These are phyloP conservation scores for Erebia ligea DNA, from an alignment of 2,888 invertebrate species.

Conservation along the genomic window DNA sequence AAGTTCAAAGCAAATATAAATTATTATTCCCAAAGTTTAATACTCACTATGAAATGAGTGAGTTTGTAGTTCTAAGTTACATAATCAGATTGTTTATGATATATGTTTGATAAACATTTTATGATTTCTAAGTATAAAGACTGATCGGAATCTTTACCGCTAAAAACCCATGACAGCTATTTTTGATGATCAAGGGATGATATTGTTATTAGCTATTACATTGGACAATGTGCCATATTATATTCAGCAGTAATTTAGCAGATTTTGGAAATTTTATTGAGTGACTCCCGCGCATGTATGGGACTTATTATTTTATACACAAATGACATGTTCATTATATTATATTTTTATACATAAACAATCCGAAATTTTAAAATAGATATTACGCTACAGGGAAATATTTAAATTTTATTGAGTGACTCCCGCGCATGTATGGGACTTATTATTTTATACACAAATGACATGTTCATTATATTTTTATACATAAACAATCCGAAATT, in stretches of 20 bases:
- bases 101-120: constrained; percentile 2
- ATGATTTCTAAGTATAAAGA: constrained; percentile 35
- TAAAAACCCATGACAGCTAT: constrained; percentile 17
- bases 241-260: constrained; percentile 8
- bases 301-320: no score
- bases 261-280: neutral
- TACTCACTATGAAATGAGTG: constrained; percentile 40
- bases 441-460: no score
- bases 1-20: constrained; percentile 58
- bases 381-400: no score
- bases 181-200: neutral
- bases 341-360: no score
- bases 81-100: constrained; percentile 11
- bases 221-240: constrained; percentile 34
- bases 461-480: no score
- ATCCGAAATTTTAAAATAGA: no score
- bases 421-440: no score
- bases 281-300: no score
- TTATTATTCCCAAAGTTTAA: constrained; percentile 43
- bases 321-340: no score
- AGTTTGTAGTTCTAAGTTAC: constrained; percentile 32
- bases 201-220: constrained; percentile 10
- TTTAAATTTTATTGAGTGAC: no score
- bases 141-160: constrained; percentile 45
- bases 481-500: no score